phyloP scores from a whole-genome alignment of 2,888 invertebrate species.

The Morpho achilles region DNA sequence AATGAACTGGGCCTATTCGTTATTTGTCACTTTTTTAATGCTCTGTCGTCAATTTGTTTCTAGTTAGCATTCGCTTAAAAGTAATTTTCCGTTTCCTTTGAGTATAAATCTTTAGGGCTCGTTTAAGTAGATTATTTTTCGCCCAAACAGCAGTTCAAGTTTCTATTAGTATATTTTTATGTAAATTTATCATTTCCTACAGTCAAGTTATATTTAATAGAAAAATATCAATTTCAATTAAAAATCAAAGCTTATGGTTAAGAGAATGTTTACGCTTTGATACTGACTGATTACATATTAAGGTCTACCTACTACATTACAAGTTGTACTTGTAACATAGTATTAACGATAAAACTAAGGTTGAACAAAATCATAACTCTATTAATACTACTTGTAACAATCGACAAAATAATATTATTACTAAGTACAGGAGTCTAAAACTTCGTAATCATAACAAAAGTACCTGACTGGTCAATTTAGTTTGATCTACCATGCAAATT shows the following conservation, averaged over 20 bases:
- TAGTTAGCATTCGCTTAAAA: conserved; percentile 20
- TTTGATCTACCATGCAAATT: background rate
- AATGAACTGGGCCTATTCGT: conserved; percentile 25
- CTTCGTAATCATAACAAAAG: background rate
- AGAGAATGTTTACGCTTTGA: too few relatives aligned
- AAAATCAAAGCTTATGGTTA: too few relatives aligned
- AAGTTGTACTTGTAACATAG: too few relatives aligned
- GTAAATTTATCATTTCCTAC: too few relatives aligned
- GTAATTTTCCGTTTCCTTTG: conserved; percentile 15
- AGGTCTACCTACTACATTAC: too few relatives aligned
- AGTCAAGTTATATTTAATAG: too few relatives aligned
- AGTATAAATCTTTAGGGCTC: conserved; percentile 10
- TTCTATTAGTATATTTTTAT: too few relatives aligned
- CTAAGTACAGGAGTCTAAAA: background rate
- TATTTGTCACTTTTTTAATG: conserved; percentile 26
- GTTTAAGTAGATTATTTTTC: conserved; percentile 8
- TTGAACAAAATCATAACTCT: background rate
- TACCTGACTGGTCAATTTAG: background rate
- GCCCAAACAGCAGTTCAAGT: background rate
- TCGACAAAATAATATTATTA: too few relatives aligned
- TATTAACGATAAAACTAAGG: too few relatives aligned
- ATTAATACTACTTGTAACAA: background rate
- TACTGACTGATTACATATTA: too few relatives aligned
- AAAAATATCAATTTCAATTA: too few relatives aligned
- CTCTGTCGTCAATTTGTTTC: conserved; percentile 15